phyloP scores from a whole-genome alignment of 2,113 vertebrate genomes.

The Anhinga anhinga region DNA sequence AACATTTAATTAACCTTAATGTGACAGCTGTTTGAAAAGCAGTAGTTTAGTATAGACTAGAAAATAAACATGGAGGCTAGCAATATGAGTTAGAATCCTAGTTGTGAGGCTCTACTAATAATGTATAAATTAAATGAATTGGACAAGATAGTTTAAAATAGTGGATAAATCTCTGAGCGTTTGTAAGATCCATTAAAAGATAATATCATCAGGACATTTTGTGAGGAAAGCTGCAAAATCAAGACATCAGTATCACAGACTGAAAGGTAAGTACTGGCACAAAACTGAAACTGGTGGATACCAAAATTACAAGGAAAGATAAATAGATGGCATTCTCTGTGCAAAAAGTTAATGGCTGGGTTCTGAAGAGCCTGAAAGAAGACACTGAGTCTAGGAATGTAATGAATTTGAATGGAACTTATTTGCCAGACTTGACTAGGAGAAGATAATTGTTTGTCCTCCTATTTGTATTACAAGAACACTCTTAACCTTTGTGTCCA shows the following conservation, averaged over 20 bases:
- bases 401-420: neutral
- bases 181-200: neutral
- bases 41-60: neutral
- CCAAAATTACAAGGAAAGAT: neutral
- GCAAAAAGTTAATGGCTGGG: fast-evolving
- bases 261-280: neutral
- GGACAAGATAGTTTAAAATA: neutral
- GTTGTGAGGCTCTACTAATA: neutral
- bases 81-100: neutral
- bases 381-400: neutral
- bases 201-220: neutral
- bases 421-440: neutral
- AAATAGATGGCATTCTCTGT: neutral
- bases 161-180: neutral
- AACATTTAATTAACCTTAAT: neutral
- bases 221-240: neutral
- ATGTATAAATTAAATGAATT: neutral
- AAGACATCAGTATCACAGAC: neutral
- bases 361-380: neutral
- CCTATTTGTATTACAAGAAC: neutral
- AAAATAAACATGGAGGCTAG: neutral
- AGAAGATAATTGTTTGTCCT: neutral
- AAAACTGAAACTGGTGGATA: neutral
- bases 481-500: neutral
- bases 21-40: neutral